Base-by-base conservation (phyloP, 1,140 invertebrate genomes). In the Brachionus sp. region DNA sequence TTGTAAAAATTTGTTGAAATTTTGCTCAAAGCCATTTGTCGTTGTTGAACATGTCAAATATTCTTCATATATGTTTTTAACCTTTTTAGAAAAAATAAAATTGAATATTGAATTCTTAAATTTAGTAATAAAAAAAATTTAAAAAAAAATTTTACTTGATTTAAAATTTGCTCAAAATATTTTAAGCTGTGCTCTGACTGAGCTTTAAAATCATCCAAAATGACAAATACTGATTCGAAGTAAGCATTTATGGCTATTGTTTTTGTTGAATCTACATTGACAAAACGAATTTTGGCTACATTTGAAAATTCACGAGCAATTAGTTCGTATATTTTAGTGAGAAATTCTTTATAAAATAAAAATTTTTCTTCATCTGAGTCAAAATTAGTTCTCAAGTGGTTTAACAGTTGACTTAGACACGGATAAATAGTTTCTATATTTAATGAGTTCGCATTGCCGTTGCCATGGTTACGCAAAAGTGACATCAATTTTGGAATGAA, bases 401-500 rank as follows among this genome's bases (percentile, higher is more conserved):
- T 29, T 13, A 75, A 33, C 2, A 75, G 23, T 25, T 46, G 23
- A 13, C 70, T 75, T 29, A 75, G 42, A 46, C 39, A 44, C 19
- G 70, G 70, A 75, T 75, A 75, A 13, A 75, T 46, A 29, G 44
- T 80, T 57, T 57, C 77, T 19, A 80, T 29, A 37, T 80, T 80
- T 44, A 62, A 37, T 16, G 13, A 10, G 39, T 80, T 80, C 0
- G 77, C 19, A 25, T 50, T 80, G 5, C 16, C 35, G 77, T 80
- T 80, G 50, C 35, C 77, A 80, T 80, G 77, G 39, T 42, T 80
- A 39, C 62, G 50, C 16, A 82, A 13, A 16, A 82, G 19, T 46
- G 39, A 44, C 33, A 44, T 66, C 33, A 82, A 53, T 70, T 82
- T 82, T 2, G 80, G 80, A 50, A 82, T 12, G 35, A 82, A 82